Base-by-base conservation (phyloP, 2,888 invertebrate genomes). In the Cartodere bifasciata region DNA sequence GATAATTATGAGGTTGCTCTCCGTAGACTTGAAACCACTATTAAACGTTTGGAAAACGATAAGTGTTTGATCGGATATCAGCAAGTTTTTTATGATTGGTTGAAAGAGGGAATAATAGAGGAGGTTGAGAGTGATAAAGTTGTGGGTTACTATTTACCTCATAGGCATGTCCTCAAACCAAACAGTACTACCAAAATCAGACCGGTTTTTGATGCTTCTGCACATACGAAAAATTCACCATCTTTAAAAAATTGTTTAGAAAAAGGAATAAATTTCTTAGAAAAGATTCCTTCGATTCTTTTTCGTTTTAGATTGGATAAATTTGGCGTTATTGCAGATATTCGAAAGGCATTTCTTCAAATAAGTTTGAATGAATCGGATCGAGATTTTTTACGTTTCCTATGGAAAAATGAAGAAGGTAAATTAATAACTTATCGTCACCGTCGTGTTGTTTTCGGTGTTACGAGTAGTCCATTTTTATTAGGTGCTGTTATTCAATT, bases 181-280 rank as follows among this genome's bases (percentile, higher is more conserved):
- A 16, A 29, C 4, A 45, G 42, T 23, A 42, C 42, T 4, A 43
- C 42, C 2, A 23, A 23, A 16, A 33, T 45, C 5, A 21, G 45
- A n/a, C 45, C 44, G 1, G 44, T 46, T 1, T 44, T 45, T 13
- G 43, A 47, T 23, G 45, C 44, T 0, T 47, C 44, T 2, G 40
- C 41, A 1, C 21, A 23, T 13, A 32, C 24, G 12, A 36, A 35
- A 12, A 35, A 34, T 3, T 28, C 28, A 4, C 38, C 37, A 4
- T 13, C n/a, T 20, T 22, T 32, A 7, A 32, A 32, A 13, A 6
- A n/a, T 3, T 32, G 28, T 10, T 14, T 28, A 9, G 28, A 28
- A 13, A 28, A 32, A 10, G 28, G 32, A 3, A 21, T 20, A 6
- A 32, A 32, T 21, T 9, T 32, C 3, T 21, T 32, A n/a, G 32